phyloP scores from a whole-genome alignment of 2,888 invertebrate genomes.

The Morpho achilles region DNA sequence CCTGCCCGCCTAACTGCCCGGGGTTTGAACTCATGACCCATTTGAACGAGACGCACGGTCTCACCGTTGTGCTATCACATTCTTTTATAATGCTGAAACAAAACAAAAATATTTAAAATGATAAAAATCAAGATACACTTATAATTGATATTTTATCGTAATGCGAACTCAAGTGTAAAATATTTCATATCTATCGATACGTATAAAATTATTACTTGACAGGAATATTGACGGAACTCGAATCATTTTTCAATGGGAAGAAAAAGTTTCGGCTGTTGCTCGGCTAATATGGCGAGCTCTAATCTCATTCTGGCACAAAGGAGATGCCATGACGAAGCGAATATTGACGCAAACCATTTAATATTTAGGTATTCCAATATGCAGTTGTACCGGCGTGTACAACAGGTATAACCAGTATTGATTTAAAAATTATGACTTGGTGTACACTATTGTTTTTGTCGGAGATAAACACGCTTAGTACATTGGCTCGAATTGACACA shows the following conservation, averaged over 20 bases:
- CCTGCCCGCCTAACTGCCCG: no score
- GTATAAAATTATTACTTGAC: constrained; percentile 10
- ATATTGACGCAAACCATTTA: constrained; percentile 71
- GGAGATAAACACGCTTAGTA: constrained; percentile 20
- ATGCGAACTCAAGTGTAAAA: no score
- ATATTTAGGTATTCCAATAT: constrained; percentile 73
- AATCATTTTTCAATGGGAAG: constrained; percentile 40
- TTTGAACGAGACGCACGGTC: no score
- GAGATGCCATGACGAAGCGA: constrained; percentile 71
- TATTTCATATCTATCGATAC: no score
- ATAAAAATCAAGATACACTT: no score
- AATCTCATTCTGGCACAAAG: constrained; percentile 69
- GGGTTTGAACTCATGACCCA: no score
- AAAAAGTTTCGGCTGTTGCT: constrained; percentile 50
- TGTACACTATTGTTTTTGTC: constrained; percentile 12
- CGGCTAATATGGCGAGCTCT: constrained; percentile 68
- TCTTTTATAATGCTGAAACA: background rate
- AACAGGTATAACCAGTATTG: constrained; percentile 25
- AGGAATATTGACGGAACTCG: constrained; percentile 14
- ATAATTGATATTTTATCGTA: no score
- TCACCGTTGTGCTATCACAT: no score
- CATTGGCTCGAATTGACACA: constrained; percentile 15
- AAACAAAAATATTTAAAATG: background rate
- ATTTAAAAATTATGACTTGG: constrained; percentile 15
- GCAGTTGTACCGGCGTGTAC: constrained; percentile 49